Evolutionary conservation across 2,888 invertebrate species (phyloP).

Genomic region (Anodontia alba): DNA sequence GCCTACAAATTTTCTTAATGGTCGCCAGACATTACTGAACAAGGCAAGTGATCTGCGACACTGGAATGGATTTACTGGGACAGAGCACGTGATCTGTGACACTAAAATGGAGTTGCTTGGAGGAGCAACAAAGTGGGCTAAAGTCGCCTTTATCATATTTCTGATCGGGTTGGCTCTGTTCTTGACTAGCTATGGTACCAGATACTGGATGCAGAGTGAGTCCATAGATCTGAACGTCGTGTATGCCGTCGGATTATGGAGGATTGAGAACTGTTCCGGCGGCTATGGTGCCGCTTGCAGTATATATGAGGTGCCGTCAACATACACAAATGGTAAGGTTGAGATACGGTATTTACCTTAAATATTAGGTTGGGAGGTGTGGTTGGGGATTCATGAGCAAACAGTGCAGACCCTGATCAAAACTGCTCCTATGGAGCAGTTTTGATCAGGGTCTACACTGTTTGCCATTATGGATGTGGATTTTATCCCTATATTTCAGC

Average conservation of each 20-base stretch:
- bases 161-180: conserved; percentile 42
- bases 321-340: conserved; percentile 59
- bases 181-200: conserved; percentile 52
- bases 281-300: conserved; percentile 45
- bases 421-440: not conserved
- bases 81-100: too few relatives aligned
- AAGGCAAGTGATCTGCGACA: too few relatives aligned
- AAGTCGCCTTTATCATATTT: conserved; percentile 44
- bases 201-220: conserved; percentile 51
- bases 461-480: too few relatives aligned
- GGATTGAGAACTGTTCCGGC: conserved; percentile 55
- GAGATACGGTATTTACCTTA: too few relatives aligned
- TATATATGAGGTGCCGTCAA: conserved; percentile 31
- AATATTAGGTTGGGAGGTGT: too few relatives aligned
- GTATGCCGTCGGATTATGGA: conserved; percentile 55
- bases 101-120: not conserved
- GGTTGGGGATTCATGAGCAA: too few relatives aligned
- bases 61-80: too few relatives aligned
- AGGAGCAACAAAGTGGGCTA: conserved; percentile 49
- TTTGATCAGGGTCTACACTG: too few relatives aligned
- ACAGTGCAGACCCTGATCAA: too few relatives aligned
- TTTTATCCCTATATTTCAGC: too few relatives aligned
- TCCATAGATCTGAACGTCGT: conserved; percentile 30
- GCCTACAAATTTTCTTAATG: too few relatives aligned
- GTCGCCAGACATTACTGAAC: too few relatives aligned